Conservation (phyloP, 2,797 vertebrate species). For the Apogon hyalosoma region DNA sequence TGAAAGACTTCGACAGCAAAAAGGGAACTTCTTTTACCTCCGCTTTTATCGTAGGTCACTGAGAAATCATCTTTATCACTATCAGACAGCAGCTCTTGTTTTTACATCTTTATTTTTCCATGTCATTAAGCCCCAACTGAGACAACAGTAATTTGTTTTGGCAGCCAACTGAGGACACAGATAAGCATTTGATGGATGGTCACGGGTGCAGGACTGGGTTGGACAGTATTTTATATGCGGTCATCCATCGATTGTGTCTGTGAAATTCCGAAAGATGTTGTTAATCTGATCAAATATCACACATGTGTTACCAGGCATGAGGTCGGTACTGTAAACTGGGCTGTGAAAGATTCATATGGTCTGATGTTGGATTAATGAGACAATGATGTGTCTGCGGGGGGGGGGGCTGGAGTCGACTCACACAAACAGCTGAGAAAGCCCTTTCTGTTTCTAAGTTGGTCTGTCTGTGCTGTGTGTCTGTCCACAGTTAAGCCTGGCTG, state of each 20-base stretch:
- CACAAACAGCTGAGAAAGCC: conserved; percentile 70
- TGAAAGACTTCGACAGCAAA: not conserved
- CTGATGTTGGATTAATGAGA: conserved; percentile 52
- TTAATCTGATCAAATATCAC: conserved; percentile 18
- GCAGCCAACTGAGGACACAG: conserved; percentile 32
- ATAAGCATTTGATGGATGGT: conserved; percentile 65
- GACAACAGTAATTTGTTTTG: conserved; percentile 65
- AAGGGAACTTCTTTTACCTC: not conserved
- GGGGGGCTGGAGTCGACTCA: conserved; percentile 24
- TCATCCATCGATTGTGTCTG: conserved; percentile 24
- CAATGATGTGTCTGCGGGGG: conserved; percentile 44
- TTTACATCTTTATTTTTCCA: conserved; percentile 40
- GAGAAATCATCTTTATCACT: conserved; percentile 30
- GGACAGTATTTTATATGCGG: conserved; percentile 1
- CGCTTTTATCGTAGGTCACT: conserved; percentile 22
- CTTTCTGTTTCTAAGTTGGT: conserved; percentile 66
- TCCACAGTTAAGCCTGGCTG: conserved; percentile 48
- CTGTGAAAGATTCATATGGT: conserved; percentile 23
- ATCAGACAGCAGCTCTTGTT: conserved; percentile 15
- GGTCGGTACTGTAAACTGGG: conserved; percentile 36
- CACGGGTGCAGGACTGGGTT: conserved; percentile 20
- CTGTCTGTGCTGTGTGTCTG: conserved; percentile 55
- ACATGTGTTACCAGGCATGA: conserved; percentile 9
- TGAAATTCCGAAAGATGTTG: conserved; percentile 9
- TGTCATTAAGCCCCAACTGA: conserved; percentile 46